Evolutionary conservation across 2,113 vertebrate genomes (phyloP).

Genomic region (Thamnophis sirtalis): DNA sequence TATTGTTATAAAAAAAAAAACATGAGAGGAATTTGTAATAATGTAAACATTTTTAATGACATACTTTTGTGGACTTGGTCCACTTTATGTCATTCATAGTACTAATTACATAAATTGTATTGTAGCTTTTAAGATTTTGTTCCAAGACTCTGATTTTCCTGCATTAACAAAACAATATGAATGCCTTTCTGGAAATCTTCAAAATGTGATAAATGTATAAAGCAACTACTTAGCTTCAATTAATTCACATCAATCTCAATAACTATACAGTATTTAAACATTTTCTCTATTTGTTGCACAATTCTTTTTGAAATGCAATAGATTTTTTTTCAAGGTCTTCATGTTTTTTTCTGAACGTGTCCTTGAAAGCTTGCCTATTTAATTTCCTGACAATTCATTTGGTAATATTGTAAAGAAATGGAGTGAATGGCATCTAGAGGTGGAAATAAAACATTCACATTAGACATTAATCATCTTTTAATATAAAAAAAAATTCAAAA

Average conservation of each 20-base stretch:
- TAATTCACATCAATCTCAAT: background rate
- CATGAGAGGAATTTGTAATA: background rate
- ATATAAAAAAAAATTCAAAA: conserved; percentile 6
- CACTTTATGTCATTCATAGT: background rate
- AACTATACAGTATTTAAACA: background rate
- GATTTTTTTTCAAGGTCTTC: background rate
- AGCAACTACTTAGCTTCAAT: background rate
- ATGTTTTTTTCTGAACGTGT: conserved; percentile 4
- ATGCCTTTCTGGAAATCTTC: background rate
- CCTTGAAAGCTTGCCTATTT: background rate
- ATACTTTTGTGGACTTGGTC: background rate
- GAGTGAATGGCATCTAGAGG: background rate
- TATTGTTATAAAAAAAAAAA: background rate
- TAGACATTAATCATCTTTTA: background rate
- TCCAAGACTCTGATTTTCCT: background rate
- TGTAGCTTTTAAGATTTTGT: background rate
- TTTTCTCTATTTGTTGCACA: background rate
- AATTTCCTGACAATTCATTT: conserved; percentile 10
- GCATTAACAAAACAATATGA: background rate
- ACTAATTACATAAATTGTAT: background rate
- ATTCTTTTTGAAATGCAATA: background rate
- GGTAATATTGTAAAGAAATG: background rate
- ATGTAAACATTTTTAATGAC: background rate
- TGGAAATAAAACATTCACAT: conserved; percentile 3
- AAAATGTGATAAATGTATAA: background rate